Conservation (phyloP, 2,797 vertebrate species). For the Merluccius polli region DNA sequence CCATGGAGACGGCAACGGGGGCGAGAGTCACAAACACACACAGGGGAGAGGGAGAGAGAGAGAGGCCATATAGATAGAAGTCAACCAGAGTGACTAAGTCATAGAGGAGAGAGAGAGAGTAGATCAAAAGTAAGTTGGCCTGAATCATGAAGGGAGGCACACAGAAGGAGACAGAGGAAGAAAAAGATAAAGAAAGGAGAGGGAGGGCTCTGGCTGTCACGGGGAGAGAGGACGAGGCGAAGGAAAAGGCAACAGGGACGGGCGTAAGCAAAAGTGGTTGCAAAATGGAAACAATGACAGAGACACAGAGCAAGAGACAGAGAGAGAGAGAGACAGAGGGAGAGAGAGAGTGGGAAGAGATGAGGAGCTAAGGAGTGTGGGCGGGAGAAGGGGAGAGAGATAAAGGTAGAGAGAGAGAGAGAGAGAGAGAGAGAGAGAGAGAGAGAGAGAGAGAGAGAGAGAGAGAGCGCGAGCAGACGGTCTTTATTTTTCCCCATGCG, state of each 20-base stretch:
- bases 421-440: slow-evolving; percentile 24
- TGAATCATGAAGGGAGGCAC: background rate
- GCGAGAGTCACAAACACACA: background rate
- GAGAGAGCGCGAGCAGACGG: background rate
- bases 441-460: slow-evolving; percentile 10
- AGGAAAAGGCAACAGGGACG: background rate
- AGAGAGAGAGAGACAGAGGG: slow-evolving; percentile 10
- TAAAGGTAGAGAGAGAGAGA: slow-evolving; percentile 30
- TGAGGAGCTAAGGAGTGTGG: slow-evolving; percentile 32
- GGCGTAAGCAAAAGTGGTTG: background rate
- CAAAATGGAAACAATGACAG: slow-evolving; percentile 7
- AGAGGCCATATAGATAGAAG: background rate
- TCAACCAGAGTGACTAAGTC: background rate
- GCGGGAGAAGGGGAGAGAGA: slow-evolving; percentile 14
- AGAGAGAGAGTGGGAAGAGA: background rate
- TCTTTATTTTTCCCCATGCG: too few species aligned
- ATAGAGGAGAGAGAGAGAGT: background rate
- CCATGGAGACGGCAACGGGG: slow-evolving; percentile 22
- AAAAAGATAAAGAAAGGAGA: background rate
- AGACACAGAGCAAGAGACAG: slow-evolving; percentile 8
- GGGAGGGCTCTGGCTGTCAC: background rate
- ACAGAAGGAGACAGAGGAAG: background rate
- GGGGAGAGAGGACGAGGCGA: background rate
- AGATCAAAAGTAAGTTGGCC: too few species aligned
- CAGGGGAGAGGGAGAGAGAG: slow-evolving; percentile 6